A percentile compares a stretch with the other conserved stretches of the same genome.
phyloP scores from a whole-genome alignment of 2,888 invertebrate genomes.

The Rhabditoides inermis region DNA sequence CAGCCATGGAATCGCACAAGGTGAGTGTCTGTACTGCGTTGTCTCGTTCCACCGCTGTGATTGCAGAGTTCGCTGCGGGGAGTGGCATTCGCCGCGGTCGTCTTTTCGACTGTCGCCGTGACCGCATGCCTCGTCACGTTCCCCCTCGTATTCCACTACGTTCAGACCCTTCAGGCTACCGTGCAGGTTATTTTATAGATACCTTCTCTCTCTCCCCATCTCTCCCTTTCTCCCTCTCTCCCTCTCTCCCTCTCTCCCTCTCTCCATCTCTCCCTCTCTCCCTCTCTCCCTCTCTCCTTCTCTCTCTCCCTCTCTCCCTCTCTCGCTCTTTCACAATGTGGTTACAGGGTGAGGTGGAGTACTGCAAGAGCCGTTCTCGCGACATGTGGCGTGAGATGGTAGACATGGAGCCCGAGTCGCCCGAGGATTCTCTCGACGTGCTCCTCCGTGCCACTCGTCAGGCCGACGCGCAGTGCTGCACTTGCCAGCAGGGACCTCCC shows the following conservation, averaged over 20 bases:
- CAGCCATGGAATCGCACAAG: too few species aligned
- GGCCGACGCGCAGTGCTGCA: constrained; percentile 48
- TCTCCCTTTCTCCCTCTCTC: too few species aligned
- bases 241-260: too few species aligned
- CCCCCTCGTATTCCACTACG: constrained; percentile 52
- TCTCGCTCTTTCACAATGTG: too few species aligned
- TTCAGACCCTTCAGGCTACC: constrained; percentile 51
- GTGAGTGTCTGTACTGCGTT: not conserved
- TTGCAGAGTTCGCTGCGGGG: constrained; percentile 22
- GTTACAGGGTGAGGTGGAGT: constrained; percentile 49
- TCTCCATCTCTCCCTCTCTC: too few species aligned
- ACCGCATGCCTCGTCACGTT: constrained; percentile 49
- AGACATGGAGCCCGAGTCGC: constrained; percentile 41
- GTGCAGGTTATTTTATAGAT: constrained; percentile 43
- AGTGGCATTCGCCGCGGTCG: constrained; percentile 38
- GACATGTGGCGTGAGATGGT: constrained; percentile 52
- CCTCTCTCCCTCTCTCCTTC: too few species aligned
- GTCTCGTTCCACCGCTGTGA: not conserved
- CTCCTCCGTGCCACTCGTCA: constrained; percentile 44
- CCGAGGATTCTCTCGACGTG: constrained; percentile 30
- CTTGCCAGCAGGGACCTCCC: constrained; percentile 43
- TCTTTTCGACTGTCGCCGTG: constrained; percentile 47
- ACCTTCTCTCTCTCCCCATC: too few species aligned
- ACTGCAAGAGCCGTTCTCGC: constrained; percentile 45
- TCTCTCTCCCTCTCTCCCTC: too few species aligned